phyloP scores from a whole-genome alignment of 2,888 invertebrate genomes.

The Apomyelois bistriatella region DNA sequence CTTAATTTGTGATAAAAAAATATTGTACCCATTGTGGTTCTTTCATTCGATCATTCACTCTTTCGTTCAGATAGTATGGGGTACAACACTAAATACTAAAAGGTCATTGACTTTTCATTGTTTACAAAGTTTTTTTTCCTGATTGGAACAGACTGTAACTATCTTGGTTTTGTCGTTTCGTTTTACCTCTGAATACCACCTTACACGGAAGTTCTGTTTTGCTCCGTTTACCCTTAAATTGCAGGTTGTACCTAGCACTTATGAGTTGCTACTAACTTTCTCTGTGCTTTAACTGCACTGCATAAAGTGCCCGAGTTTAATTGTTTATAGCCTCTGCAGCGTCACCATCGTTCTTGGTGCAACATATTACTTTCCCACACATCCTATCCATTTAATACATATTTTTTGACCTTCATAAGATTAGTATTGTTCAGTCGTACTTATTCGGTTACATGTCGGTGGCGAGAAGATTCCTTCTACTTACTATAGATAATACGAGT shows the following conservation, averaged over 20 bases:
- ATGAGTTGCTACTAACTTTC: conserved; percentile 50
- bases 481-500: conserved; percentile 28
- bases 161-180: not conserved
- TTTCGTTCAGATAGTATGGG: no score
- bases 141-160: no score
- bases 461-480: conserved; percentile 17
- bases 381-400: conserved; percentile 16
- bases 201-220: conserved; percentile 44
- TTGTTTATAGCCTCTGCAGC: conserved; percentile 30
- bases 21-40: no score
- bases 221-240: conserved; percentile 59
- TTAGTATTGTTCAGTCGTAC: conserved; percentile 11
- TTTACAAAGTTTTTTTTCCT: no score
- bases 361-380: conserved; percentile 26
- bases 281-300: conserved; percentile 33
- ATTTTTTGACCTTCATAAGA: conserved; percentile 31
- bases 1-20: no score
- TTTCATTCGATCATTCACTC: no score
- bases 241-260: conserved; percentile 46
- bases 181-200: conserved; percentile 14
- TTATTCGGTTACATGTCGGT: conserved; percentile 2
- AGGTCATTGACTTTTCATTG: no score
- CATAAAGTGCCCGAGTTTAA: conserved; percentile 29
- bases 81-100: no score
- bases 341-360: conserved; percentile 14